Evolutionary conservation across 2,888 invertebrate species (phyloP).

Genomic region (Lithophane socia): DNA sequence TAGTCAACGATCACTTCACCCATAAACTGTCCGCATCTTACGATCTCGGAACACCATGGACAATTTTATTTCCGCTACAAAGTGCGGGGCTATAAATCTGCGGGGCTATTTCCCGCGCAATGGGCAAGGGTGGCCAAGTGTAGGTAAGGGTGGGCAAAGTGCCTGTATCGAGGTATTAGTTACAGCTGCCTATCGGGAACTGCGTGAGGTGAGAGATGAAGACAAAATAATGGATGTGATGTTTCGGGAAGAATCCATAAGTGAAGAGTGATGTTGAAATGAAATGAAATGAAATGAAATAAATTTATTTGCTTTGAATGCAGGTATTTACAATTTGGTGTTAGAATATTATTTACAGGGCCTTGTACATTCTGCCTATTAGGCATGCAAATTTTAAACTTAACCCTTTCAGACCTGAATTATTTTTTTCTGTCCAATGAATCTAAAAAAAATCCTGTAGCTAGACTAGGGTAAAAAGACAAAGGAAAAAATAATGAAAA

Average conservation of each 20-base stretch:
- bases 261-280: slow-evolving; percentile 4
- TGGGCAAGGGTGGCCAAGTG: slow-evolving; percentile 21
- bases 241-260: slow-evolving; percentile 5
- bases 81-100: slow-evolving; percentile 59
- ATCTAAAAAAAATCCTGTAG: too few species aligned
- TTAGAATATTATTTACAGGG: too few species aligned
- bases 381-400: too few species aligned
- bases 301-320: too few species aligned
- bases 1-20: slow-evolving; percentile 39
- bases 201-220: slow-evolving; percentile 27
- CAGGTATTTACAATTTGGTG: too few species aligned
- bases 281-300: too few species aligned
- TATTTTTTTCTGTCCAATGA: too few species aligned
- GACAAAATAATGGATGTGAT: slow-evolving; percentile 20
- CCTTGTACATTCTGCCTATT: too few species aligned
- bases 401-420: too few species aligned
- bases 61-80: slow-evolving; percentile 64
- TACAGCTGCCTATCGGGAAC: slow-evolving; percentile 38
- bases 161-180: slow-evolving; percentile 44
- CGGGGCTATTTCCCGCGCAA: slow-evolving; percentile 43
- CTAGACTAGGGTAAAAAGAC: too few species aligned
- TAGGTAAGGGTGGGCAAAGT: slow-evolving; percentile 37
- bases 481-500: too few species aligned
- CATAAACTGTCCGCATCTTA: slow-evolving; percentile 48
- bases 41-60: slow-evolving; percentile 49